These are phyloP conservation scores for Dreissena rostriformis DNA, from an alignment of 1,140 invertebrate genomes.

Conservation along the genomic window DNA sequence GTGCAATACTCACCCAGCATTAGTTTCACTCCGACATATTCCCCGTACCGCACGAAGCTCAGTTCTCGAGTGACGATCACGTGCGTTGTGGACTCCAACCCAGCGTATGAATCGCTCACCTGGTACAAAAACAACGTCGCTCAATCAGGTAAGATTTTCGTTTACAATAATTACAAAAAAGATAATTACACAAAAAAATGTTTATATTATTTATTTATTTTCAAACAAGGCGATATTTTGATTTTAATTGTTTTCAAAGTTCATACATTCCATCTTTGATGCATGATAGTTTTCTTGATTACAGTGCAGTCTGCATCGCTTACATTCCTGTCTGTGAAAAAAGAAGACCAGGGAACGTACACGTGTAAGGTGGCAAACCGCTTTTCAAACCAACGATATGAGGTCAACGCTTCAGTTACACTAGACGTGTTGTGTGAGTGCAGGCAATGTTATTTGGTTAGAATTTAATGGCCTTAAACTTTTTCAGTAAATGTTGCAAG, in stretches of 20 bases:
- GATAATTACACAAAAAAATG: too few relatives aligned
- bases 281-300: too few relatives aligned
- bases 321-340: conserved; percentile 41
- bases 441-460: too few relatives aligned
- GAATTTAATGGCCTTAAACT: too few relatives aligned
- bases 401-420: conserved; percentile 9
- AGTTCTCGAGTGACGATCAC: conserved; percentile 39
- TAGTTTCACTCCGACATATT: conserved; percentile 56
- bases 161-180: too few relatives aligned
- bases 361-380: conserved; percentile 60
- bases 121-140: conserved; percentile 59
- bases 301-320: too few relatives aligned
- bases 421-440: conserved; percentile 60
- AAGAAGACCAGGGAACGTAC: conserved; percentile 58
- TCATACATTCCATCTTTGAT: too few relatives aligned
- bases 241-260: too few relatives aligned
- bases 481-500: too few relatives aligned
- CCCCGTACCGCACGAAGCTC: conserved; percentile 51
- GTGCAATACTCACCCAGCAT: conserved; percentile 67
- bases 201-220: too few relatives aligned
- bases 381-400: background rate
- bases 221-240: too few relatives aligned
- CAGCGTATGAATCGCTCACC: conserved; percentile 57
- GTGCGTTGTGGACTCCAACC: conserved; percentile 69
- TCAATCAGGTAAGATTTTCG: too few relatives aligned